Evolutionary conservation across 2,888 invertebrate genomes (phyloP), one percentile per base, ranked within the genome.

Genomic region (Watsonalla cultraria): DNA sequence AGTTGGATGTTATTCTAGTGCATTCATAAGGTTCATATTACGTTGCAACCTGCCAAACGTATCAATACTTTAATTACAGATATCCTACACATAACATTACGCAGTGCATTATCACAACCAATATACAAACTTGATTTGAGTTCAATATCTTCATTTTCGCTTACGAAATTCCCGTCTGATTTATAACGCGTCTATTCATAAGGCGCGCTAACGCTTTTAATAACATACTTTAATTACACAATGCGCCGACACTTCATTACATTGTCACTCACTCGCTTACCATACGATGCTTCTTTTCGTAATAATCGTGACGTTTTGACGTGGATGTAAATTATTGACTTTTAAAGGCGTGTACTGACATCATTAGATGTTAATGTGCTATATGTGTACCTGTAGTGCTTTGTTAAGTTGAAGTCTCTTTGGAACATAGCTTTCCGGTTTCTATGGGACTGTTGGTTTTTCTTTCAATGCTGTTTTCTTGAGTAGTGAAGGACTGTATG

Each of bases 191-290:
- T 70, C 74, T 76, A 82, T 85, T 83, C 80, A 85, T 87, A 84
- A 70, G 62, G 57, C 61, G 64, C 67, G 69, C 72, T 70, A 73
- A 75, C 60, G 69, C 73, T 75, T 84, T 83, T 84, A 82, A 85
- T 82, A 80, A 76, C 76, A 72, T 76, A 67, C 79, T 81, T 76
- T 83, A 86, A 82, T 87, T 86, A 82, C 76, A 86, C 84, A 87
- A 88, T 84, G 77, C 72, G 56, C 76, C 74, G 80, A 81, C 81
- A 84, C 80, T 87, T 88, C 84, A 86, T 88, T 88, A 86, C 82
- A 86, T 84, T 88, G 86, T 87, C 88, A 87, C 85, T 87, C 86
- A 86, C 61, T 66, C 64, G 56, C 57, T 65, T 58, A 55, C 56
- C 60, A 68, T 60, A 53, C 54, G 70, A 69, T 66, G 70, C 63